phyloP scores from a whole-genome alignment of 2,113 vertebrate species.

The Eubucco bourcierii region DNA sequence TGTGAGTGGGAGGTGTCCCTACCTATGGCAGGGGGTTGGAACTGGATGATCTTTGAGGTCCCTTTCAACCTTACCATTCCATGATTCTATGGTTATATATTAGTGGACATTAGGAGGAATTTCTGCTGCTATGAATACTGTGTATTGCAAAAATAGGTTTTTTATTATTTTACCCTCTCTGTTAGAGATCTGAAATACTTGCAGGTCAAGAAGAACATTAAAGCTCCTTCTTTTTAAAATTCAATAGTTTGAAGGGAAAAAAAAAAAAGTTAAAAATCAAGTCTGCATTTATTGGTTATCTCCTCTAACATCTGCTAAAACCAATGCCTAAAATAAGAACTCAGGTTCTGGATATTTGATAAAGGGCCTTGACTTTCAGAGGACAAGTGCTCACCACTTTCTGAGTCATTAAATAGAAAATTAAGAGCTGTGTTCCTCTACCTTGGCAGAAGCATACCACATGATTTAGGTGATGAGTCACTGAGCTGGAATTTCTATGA shows the following conservation, averaged over 20 bases:
- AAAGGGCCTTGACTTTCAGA: conserved; percentile 55
- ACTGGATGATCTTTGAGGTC: too few relatives aligned
- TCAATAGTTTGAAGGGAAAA: neutral
- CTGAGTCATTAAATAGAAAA: conserved; percentile 59
- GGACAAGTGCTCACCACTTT: conserved; percentile 35
- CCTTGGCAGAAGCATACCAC: conserved; percentile 25
- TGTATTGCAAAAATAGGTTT: neutral
- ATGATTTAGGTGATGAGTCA: conserved; percentile 64
- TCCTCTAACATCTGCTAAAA: neutral
- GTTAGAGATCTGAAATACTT: neutral
- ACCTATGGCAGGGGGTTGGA: too few relatives aligned
- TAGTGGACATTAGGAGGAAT: neutral
- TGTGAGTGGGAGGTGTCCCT: too few relatives aligned
- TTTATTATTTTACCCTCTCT: neutral
- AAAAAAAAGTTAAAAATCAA: neutral
- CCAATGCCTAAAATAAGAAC: neutral
- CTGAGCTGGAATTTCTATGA: conserved; percentile 36
- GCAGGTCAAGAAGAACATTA: neutral
- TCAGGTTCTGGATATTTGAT: conserved; percentile 9
- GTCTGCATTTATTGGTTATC: neutral
- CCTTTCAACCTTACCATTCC: too few relatives aligned
- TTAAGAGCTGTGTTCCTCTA: conserved; percentile 35
- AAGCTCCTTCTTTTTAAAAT: neutral
- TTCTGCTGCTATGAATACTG: neutral
- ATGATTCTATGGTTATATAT: neutral